These are phyloP conservation scores for Crypturellus tataupa DNA, from an alignment of 2,797 vertebrate species.

Conservation along the genomic window DNA sequence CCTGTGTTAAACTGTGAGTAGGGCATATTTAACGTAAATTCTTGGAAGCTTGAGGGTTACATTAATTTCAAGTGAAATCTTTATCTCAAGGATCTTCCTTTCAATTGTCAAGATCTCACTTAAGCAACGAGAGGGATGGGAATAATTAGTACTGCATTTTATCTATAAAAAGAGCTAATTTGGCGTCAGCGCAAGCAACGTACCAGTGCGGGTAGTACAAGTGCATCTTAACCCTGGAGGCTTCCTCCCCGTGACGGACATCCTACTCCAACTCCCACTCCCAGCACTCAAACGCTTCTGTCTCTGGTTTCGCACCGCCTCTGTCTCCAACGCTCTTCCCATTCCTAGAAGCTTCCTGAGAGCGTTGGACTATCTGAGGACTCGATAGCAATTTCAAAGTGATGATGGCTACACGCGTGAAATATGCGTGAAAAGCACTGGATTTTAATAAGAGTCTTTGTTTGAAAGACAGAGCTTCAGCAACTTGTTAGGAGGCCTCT, in stretches of 20 bases:
- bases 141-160: neutral
- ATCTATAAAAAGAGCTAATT: neutral
- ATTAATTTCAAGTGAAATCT: neutral
- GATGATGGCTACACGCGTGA: neutral
- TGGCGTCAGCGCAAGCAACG: accelerated
- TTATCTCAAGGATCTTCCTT: neutral
- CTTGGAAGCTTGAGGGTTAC: neutral
- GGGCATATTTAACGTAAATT: neutral
- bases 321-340: neutral
- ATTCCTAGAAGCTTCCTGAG: neutral
- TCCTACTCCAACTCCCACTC: accelerated
- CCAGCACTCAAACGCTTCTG: accelerated
- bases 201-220: no score
- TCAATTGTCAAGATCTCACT: neutral
- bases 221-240: neutral
- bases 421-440: neutral
- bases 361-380: neutral
- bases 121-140: neutral
- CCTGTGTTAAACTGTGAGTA: neutral
- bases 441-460: neutral
- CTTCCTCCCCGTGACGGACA: neutral
- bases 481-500: neutral
- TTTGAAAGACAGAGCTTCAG: neutral
- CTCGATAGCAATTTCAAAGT: neutral
- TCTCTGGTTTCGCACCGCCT: neutral